phyloP scores from a whole-genome alignment of 2,888 invertebrate genomes.

The Eucriotettix oculatus region DNA sequence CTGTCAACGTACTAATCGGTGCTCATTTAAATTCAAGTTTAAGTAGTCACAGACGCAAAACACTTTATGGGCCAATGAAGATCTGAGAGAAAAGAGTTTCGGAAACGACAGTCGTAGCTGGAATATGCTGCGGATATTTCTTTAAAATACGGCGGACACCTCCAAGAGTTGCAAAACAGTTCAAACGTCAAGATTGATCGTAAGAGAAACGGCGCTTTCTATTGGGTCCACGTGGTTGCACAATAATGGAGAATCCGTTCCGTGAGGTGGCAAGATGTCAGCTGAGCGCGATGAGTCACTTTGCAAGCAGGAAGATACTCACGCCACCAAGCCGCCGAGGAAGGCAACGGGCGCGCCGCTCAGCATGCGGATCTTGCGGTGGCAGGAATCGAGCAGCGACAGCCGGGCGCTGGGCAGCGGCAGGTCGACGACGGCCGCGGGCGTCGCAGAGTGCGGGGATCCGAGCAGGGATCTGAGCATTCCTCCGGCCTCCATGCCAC shows the following conservation, averaged over 20 bases:
- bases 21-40: no score
- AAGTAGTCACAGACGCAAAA: no score
- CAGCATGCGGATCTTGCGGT: constrained; percentile 52
- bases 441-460: constrained; percentile 14
- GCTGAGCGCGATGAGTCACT: no score
- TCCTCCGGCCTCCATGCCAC: constrained; percentile 25
- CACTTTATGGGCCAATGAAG: no score
- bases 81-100: no score
- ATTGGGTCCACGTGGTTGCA: background rate
- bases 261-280: background rate
- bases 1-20: no score
- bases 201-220: no score
- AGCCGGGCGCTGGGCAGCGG: constrained; percentile 28
- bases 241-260: background rate
- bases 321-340: constrained; percentile 54
- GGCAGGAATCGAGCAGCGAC: constrained; percentile 54
- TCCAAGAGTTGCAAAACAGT: no score
- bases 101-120: no score
- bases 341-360: constrained; percentile 48
- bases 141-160: no score
- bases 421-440: constrained; percentile 24
- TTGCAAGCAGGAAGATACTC: constrained; percentile 26
- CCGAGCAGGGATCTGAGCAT: constrained; percentile 34
- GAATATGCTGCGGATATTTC: no score
- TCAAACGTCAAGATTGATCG: no score